Base-by-base conservation (phyloP, 2,888 invertebrate species). In the Cabera pusaria region DNA sequence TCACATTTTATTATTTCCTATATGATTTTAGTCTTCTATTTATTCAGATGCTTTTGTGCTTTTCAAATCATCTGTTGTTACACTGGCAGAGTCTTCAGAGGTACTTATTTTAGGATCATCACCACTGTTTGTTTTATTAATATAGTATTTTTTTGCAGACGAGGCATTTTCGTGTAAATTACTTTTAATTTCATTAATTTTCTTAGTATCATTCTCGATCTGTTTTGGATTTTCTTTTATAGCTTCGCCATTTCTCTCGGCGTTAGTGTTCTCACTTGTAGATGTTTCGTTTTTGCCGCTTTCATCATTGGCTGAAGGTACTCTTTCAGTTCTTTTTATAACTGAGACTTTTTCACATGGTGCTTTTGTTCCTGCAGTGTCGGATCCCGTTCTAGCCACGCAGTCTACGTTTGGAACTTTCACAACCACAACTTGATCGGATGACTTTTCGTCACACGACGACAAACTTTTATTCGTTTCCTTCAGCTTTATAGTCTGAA, bases 401-500 rank as follows among this genome's bases (percentile, higher is more conserved):
- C 73, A 62, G 16, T 85, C 81, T 6, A 84, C 80, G 63, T 77
- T 76, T 34, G 87, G 87, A 36, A 87, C 78, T 62, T 85, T 74
- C 0, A 86, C 85, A 18, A 86, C 76, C 31, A 80, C 71, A 29
- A 84, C 75, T 69, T 84, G 81, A 53, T 86, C 84, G 32, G 67
- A 56, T 34, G 60, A 37, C 24, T 71, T 76, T 39, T 76, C 77
- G 46, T 81, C 75, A 49, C 52, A 72, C 3, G 61, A 50, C 36
- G 54, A n/a, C n/a, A n/a, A 57, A 35, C 44, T 59, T 48, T 76
- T 79, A 44, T 54, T 75, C n/a, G 76, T 66, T 48, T 86, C 86
- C 56, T 85, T 54, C 92, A 98, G 80, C 96, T 97, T 89, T 93
- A 97, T 70, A 92, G 84, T 87, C 65, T 85, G 85, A 46, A 81